Percentiles rank a stretch among this genome's conserved stretches.
These are phyloP conservation scores for Leucoma salicis DNA, from an alignment of 2,888 invertebrate genomes.

Conservation along the genomic window DNA sequence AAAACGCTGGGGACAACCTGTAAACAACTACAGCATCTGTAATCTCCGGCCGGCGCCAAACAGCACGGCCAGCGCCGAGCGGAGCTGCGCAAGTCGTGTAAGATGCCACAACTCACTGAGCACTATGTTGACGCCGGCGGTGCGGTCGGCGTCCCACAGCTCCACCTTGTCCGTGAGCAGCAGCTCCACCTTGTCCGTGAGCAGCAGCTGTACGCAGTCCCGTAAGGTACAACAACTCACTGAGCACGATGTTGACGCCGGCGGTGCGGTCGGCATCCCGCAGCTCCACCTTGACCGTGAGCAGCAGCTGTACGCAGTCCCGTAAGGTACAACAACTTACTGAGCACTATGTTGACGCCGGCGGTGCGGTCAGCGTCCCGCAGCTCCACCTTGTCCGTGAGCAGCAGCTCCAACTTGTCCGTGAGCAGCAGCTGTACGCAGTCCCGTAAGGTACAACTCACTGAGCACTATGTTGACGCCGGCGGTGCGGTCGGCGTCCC, in stretches of 20 bases:
- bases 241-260: conserved; percentile 90
- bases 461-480: conserved; percentile 91
- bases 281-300: conserved; percentile 89
- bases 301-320: conserved; percentile 86
- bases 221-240: no score
- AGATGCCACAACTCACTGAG: conserved; percentile 83
- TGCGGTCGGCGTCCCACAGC: conserved; percentile 88
- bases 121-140: conserved; percentile 91
- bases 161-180: conserved; percentile 89
- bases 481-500: conserved; percentile 89
- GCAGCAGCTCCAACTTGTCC: no score
- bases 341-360: conserved; percentile 90
- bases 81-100: no score
- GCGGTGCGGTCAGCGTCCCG: conserved; percentile 90
- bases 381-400: conserved; percentile 89
- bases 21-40: no score
- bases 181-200: no score
- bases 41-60: no score
- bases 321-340: no score
- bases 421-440: no score
- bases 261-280: conserved; percentile 90
- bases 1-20: no score
- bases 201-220: no score
- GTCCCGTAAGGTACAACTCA: no score
- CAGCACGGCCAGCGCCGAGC: no score